These are phyloP conservation scores for Corynorhinus townsendii DNA, from an alignment of 2,113 vertebrate genomes.

Conservation along the genomic window DNA sequence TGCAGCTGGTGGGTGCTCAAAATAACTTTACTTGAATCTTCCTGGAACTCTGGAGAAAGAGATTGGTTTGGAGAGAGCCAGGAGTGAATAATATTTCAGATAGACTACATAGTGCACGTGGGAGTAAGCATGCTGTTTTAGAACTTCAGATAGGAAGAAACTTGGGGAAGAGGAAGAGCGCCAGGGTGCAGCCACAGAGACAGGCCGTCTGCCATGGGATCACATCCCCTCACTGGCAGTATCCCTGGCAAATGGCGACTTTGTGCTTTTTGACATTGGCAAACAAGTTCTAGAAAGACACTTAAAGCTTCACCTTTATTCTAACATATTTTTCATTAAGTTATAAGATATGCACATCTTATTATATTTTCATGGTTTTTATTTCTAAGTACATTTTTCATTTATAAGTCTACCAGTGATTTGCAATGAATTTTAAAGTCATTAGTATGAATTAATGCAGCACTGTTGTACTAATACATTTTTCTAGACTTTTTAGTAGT, in stretches of 20 bases:
- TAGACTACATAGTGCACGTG: not conserved
- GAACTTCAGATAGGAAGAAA: not conserved
- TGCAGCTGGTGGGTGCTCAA: not conserved
- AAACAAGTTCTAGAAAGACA: not conserved
- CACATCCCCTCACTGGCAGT: not conserved
- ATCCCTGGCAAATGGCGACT: not conserved
- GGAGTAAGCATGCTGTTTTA: not conserved
- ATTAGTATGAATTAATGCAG: not conserved
- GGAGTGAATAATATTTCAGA: not conserved
- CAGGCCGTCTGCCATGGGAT: not conserved
- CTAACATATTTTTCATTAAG: not conserved
- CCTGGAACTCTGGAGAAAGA: not conserved
- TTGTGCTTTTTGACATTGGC: not conserved
- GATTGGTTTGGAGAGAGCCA: not conserved
- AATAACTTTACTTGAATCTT: not conserved
- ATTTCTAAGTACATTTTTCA: slow-evolving; percentile 4
- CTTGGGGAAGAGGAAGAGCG: not conserved
- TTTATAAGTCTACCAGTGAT: not conserved
- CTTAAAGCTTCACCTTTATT: not conserved
- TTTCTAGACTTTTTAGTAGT: slow-evolving; percentile 16
- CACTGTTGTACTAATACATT: not conserved
- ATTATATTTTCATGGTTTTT: not conserved
- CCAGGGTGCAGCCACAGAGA: not conserved
- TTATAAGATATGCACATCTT: not conserved
- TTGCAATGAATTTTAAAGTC: slow-evolving; percentile 28